phyloP scores from a whole-genome alignment of 1,140 invertebrate genomes.

The silkworm (Bombyx mori) region ASM3026992v2 NC_085135.1:2699001-2699500 shows the following conservation, averaged over 20 bases:
- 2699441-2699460: no score
- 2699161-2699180: slow-evolving; percentile 12
- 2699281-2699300: no score
- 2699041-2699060: slow-evolving; percentile 8
- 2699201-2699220: background rate
- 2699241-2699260: slow-evolving; percentile 5
- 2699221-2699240: slow-evolving; percentile 4
- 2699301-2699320: no score
- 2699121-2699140: slow-evolving; percentile 4
- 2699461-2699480: no score
- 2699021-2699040: background rate
- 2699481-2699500: no score
- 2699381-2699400: no score
- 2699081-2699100: slow-evolving; percentile 5
- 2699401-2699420: no score
- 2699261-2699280: background rate
- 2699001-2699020: slow-evolving; percentile 12
- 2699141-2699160: slow-evolving; percentile 9
- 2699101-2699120: slow-evolving; percentile 9
- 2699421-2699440: no score
- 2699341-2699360: no score
- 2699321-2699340: no score
- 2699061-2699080: slow-evolving; percentile 12
- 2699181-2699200: slow-evolving; percentile 10
- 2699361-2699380: no score